phyloP scores from a whole-genome alignment of 2,888 invertebrate species.

The Camponotus fellah region DNA sequence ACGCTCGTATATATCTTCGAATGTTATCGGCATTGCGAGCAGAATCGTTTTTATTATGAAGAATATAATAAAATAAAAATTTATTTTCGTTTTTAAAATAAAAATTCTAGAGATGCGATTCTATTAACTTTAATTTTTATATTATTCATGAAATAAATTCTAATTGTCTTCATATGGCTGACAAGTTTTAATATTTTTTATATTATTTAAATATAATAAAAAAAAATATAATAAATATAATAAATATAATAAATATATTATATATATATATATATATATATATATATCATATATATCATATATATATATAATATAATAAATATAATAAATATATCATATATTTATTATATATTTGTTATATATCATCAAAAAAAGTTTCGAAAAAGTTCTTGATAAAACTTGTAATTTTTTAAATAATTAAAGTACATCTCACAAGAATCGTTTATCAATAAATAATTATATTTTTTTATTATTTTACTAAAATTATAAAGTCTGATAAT shows the following conservation, averaged over 20 bases:
- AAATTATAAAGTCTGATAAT: neutral
- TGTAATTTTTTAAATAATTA: neutral
- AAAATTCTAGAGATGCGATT: neutral
- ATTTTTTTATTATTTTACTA: neutral
- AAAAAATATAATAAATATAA: too few species aligned
- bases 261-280: too few species aligned
- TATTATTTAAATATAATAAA: too few species aligned
- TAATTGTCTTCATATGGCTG: neutral
- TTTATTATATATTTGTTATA: neutral
- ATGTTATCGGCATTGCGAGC: neutral
- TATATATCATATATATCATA: too few species aligned
- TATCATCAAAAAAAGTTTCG: neutral
- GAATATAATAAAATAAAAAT: neutral
- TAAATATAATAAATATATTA: too few species aligned
- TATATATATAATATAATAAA: too few species aligned
- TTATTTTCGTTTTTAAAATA: neutral
- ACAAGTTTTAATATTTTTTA: too few species aligned
- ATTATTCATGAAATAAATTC: neutral
- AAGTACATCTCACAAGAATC: neutral
- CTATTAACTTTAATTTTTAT: neutral
- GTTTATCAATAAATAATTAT: neutral
- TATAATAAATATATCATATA: neutral
- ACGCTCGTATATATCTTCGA: neutral
- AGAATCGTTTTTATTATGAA: neutral
- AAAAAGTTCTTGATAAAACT: neutral